These are phyloP conservation scores for Passer montanus DNA, from an alignment of 2,113 vertebrate species.

Conservation along the genomic window DNA sequence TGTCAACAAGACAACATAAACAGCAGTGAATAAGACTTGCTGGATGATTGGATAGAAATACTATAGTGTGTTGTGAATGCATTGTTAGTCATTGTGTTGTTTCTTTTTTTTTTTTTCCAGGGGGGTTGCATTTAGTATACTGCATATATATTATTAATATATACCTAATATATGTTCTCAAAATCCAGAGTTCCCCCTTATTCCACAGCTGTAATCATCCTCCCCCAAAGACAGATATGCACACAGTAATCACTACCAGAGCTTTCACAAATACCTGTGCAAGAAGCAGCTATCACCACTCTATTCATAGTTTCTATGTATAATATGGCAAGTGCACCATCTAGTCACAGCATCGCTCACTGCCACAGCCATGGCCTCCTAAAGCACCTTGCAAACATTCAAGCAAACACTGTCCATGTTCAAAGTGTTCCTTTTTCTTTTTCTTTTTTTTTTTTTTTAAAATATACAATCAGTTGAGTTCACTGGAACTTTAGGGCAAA, in stretches of 20 bases:
- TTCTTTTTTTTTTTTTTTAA: background rate
- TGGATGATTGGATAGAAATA: background rate
- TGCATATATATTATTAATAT: background rate
- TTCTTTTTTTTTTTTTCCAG: background rate
- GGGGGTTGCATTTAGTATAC: background rate
- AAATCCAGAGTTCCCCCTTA: background rate
- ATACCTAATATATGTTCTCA: background rate
- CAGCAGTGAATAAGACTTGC: background rate
- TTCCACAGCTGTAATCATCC: background rate
- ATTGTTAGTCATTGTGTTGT: background rate
- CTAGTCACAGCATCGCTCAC: slow-evolving; percentile 10
- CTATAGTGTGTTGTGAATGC: background rate
- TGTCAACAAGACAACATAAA: background rate
- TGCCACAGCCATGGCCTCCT: background rate
- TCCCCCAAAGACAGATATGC: background rate
- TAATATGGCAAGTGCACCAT: slow-evolving; percentile 48
- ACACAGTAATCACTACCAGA: background rate
- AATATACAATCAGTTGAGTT: background rate
- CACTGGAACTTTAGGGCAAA: background rate
- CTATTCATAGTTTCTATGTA: background rate
- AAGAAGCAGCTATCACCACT: background rate
- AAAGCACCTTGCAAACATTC: background rate
- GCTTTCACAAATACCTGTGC: background rate
- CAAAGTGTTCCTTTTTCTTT: background rate
- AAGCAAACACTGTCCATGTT: background rate